These are phyloP conservation scores for Aphidoletes aphidimyza DNA, from an alignment of 2,888 invertebrate genomes.

Conservation along the genomic window DNA sequence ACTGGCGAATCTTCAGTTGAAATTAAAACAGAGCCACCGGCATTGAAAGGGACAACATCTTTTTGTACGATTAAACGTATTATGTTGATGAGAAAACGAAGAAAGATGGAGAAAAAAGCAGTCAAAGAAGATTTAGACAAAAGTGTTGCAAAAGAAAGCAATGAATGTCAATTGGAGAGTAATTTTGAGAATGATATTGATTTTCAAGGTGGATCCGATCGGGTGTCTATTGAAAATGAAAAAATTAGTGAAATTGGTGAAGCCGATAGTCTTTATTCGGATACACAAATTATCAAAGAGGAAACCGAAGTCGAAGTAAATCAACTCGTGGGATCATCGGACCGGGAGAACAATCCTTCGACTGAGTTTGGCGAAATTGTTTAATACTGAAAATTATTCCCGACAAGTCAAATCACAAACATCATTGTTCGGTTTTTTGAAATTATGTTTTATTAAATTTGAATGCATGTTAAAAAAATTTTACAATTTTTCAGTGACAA, in stretches of 20 bases:
- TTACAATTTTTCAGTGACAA: constrained; percentile 1
- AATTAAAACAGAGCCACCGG: too few relatives aligned
- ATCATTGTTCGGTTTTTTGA: background rate
- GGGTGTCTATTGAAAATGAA: background rate
- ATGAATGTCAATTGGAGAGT: background rate
- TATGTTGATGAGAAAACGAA: background rate
- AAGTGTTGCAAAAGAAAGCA: background rate
- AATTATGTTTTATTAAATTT: constrained; percentile 10
- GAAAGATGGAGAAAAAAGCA: background rate
- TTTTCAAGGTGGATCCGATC: background rate
- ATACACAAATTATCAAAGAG: background rate
- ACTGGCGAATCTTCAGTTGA: too few relatives aligned
- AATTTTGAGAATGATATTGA: constrained; percentile 6
- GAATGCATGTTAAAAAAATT: constrained; percentile 14
- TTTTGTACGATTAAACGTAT: constrained; percentile 8
- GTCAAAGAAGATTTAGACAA: background rate
- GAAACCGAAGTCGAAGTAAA: background rate
- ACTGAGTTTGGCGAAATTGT: background rate
- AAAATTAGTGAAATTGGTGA: background rate
- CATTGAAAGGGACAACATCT: background rate
- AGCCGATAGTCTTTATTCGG: background rate
- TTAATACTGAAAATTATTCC: background rate
- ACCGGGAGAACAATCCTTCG: constrained; percentile 6
- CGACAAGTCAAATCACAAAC: background rate
- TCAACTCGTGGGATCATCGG: background rate